A percentile compares a stretch with the other conserved stretches of the same genome.
Conservation (phyloP, 2,113 vertebrate species). For the Hypocryptadius cinnamomeus region DNA sequence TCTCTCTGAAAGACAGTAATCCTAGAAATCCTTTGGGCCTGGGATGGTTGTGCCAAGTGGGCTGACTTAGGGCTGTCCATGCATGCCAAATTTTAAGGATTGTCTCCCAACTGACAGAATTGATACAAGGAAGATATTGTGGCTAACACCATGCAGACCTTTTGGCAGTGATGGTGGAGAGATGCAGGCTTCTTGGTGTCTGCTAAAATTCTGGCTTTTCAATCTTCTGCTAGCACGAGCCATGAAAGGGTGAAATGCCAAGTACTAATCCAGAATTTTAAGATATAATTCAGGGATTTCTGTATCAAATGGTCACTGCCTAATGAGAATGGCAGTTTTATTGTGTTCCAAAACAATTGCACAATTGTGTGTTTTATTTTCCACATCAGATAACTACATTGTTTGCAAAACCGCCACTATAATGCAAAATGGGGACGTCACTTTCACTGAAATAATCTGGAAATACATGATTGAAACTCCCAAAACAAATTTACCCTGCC, state of each 20-base stretch:
- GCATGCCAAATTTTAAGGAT: slow-evolving; percentile 5
- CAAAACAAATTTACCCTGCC: slow-evolving; percentile 23
- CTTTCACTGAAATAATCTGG: slow-evolving; percentile 7
- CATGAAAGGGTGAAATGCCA: background rate
- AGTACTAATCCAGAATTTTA: background rate
- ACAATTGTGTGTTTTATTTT: slow-evolving; percentile 27
- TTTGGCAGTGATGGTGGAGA: background rate
- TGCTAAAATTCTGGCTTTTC: background rate
- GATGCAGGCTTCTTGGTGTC: background rate
- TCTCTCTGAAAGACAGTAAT: slow-evolving; percentile 28
- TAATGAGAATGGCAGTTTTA: slow-evolving; percentile 23
- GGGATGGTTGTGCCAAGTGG: slow-evolving; percentile 6
- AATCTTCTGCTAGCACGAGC: background rate
- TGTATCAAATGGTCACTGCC: background rate
- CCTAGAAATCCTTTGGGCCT: slow-evolving; percentile 30
- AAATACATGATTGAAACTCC: slow-evolving; percentile 20
- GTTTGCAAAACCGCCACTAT: background rate
- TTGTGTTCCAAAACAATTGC: slow-evolving; percentile 13
- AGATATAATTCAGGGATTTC: slow-evolving; percentile 17
- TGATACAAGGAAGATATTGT: background rate
- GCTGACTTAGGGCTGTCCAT: slow-evolving; percentile 6
- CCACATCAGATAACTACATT: slow-evolving; percentile 19
- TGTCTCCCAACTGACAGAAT: background rate
- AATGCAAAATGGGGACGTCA: slow-evolving; percentile 19
- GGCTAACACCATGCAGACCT: background rate